Percentiles rank a stretch among this genome's conserved stretches.
Conservation (phyloP, 1,140 invertebrate genomes). For the Drosophila nasuta region DNA sequence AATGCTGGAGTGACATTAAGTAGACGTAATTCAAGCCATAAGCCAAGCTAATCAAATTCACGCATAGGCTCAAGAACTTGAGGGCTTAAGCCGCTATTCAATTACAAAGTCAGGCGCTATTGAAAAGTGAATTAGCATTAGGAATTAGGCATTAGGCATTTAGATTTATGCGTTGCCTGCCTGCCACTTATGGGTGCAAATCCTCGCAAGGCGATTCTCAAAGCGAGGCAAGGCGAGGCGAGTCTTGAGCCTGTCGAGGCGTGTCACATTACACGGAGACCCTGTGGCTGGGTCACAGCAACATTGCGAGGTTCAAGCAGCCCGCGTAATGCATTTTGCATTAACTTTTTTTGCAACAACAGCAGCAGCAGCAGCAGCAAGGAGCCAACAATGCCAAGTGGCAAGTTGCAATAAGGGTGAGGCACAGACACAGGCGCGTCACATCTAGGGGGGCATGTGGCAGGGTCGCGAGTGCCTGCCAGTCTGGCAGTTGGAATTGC, state of each 20-base stretch:
- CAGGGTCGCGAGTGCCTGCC: constrained; percentile 32
- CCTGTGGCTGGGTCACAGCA: constrained; percentile 44
- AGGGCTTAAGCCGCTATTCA: constrained; percentile 31
- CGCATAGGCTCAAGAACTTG: neutral
- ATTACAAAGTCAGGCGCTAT: constrained; percentile 45
- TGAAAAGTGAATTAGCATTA: constrained; percentile 53
- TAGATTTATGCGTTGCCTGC: constrained; percentile 59
- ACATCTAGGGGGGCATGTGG: neutral
- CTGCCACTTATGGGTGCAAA: constrained; percentile 43
- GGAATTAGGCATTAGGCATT: constrained; percentile 38
- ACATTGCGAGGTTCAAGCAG: constrained; percentile 66
- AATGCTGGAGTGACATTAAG: constrained; percentile 13
- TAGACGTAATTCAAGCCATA: constrained; percentile 28
- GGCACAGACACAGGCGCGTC: constrained; percentile 34
- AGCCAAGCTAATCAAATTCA: constrained; percentile 26
- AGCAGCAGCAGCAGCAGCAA: constrained; percentile 6
- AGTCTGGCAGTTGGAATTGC: constrained; percentile 46
- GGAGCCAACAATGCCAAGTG: constrained; percentile 48
- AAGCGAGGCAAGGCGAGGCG: neutral
- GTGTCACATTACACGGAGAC: constrained; percentile 27
- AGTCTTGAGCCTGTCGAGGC: constrained; percentile 2
- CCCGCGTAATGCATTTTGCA: constrained; percentile 78
- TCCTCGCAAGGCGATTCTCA: neutral
- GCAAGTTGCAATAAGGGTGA: constrained; percentile 44
- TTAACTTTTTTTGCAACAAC: constrained; percentile 60